phyloP scores from a whole-genome alignment of 2,797 vertebrate species.

The Nyctalus aviator region DNA sequence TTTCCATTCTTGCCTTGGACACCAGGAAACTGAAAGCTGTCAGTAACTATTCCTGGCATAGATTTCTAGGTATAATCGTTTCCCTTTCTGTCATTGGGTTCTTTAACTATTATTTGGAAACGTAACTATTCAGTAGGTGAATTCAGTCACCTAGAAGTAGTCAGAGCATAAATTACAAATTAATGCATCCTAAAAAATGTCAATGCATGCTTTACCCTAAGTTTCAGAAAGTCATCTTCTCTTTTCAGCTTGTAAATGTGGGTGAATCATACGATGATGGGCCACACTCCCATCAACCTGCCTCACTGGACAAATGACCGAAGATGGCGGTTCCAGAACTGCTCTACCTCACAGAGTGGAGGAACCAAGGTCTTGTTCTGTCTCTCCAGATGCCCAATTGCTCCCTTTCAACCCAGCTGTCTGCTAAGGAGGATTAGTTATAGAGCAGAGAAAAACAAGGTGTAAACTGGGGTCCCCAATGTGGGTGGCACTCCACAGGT shows the following conservation, averaged over 20 bases:
- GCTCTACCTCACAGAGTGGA: neutral
- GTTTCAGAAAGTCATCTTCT: slow-evolving; percentile 33
- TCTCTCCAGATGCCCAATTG: neutral
- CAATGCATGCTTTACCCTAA: slow-evolving; percentile 14
- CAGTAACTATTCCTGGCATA: slow-evolving; percentile 38
- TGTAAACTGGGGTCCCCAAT: neutral
- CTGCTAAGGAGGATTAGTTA: neutral
- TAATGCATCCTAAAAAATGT: neutral
- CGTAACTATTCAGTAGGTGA: neutral
- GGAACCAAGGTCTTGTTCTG: neutral
- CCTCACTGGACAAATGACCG: neutral
- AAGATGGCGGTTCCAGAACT: neutral
- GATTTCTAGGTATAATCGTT: slow-evolving; percentile 67
- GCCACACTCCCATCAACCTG: neutral
- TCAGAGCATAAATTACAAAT: slow-evolving; percentile 27
- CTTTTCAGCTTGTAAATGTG: neutral
- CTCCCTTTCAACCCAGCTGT: neutral
- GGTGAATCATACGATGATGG: neutral
- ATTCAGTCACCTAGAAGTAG: slow-evolving; percentile 15
- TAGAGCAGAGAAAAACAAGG: neutral
- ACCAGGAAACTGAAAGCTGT: slow-evolving; percentile 65
- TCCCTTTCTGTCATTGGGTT: slow-evolving; percentile 40
- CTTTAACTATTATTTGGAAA: slow-evolving; percentile 36
- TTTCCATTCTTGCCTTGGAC: slow-evolving; percentile 65
- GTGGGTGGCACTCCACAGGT: neutral